Percentiles rank a stretch among this genome's conserved stretches.
Evolutionary conservation across 2,113 vertebrate genomes (phyloP).

Genomic region (Rallus limicola): DNA sequence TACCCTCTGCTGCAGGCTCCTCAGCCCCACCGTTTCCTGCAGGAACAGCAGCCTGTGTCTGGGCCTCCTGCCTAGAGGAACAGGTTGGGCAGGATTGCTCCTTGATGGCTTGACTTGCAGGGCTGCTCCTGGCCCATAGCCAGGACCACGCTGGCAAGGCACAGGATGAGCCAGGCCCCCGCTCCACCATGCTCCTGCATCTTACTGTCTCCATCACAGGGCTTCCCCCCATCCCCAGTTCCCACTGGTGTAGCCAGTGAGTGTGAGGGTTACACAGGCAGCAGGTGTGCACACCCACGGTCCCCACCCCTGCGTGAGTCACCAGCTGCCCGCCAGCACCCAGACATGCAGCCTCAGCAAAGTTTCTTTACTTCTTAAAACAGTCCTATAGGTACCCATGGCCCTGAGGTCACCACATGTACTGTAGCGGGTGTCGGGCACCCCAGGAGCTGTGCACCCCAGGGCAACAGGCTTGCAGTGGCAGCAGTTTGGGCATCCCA

Average conservation of each 20-base stretch:
- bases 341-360: neutral
- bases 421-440: rapidly evolving
- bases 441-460: neutral
- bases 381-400: rapidly evolving
- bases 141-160: rapidly evolving
- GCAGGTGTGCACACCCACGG: rapidly evolving
- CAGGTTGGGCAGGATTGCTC: conserved; percentile 15
- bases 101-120: rapidly evolving
- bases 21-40: rapidly evolving
- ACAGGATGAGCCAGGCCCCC: neutral
- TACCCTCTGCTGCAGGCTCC: neutral
- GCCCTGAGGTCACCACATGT: rapidly evolving
- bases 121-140: neutral
- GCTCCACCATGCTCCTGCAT: rapidly evolving
- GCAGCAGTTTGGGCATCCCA: rapidly evolving
- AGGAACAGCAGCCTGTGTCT: neutral
- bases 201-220: rapidly evolving
- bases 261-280: rapidly evolving
- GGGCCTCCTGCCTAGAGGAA: neutral
- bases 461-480: rapidly evolving
- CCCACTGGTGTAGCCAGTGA: neutral
- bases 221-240: neutral
- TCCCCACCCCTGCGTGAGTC: neutral
- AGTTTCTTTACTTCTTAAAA: conserved; percentile 36
- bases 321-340: neutral